Evolutionary conservation across 37 sponge, comb jelly and placozoan genomes (phyloP).

Genomic region (Oopsacas minuta): DNA sequence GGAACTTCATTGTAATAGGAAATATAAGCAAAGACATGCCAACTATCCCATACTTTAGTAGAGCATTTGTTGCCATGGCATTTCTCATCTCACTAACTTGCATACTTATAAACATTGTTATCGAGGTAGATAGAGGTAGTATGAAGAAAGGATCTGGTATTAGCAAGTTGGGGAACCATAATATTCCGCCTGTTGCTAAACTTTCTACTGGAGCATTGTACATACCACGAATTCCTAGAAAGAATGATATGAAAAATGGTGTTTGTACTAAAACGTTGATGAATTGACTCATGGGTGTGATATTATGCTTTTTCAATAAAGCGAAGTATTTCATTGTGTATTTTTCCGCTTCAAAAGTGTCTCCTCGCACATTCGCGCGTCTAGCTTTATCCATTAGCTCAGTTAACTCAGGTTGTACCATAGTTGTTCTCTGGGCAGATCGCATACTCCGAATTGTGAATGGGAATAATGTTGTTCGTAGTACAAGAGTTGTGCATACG

Average conservation of each 20-base stretch:
- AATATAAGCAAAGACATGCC: not conserved
- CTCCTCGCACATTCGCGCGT: conserved; percentile 26
- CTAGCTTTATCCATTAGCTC: conserved; percentile 29
- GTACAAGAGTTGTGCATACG: conserved; percentile 24
- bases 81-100: not conserved
- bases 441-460: conserved; percentile 28
- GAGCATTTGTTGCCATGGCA: not conserved
- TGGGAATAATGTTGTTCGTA: conserved; percentile 42
- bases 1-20: not conserved
- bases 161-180: conserved; percentile 70
- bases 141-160: conserved; percentile 61
- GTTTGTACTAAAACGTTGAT: conserved; percentile 40
- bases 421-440: conserved; percentile 44
- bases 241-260: conserved; percentile 63
- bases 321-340: conserved; percentile 21
- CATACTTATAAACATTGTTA: not conserved
- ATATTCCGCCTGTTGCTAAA: conserved; percentile 54
- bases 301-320: conserved; percentile 38
- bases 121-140: conserved; percentile 39
- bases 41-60: not conserved
- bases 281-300: conserved; percentile 45
- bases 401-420: conserved; percentile 35
- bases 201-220: conserved; percentile 39
- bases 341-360: conserved; percentile 23
- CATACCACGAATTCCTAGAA: conserved; percentile 57